A percentile compares a stretch with the other conserved stretches of the same genome.
phyloP scores from a whole-genome alignment of 2,888 invertebrate genomes.

The Xestia c-nigrum region DNA sequence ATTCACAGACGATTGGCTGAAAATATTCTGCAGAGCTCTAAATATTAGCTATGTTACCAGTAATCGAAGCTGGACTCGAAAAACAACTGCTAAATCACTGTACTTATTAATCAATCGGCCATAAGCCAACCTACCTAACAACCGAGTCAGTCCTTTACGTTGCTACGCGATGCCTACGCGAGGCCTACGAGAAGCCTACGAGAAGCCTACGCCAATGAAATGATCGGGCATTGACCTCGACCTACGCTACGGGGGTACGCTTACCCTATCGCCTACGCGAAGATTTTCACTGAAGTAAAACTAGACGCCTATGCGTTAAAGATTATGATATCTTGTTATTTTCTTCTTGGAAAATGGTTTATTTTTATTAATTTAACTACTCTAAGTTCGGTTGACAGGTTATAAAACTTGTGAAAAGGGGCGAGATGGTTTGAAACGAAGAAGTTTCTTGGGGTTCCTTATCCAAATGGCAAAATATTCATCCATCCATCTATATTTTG shows the following conservation, averaged over 20 bases:
- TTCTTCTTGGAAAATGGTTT: not conserved
- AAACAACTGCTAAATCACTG: not conserved
- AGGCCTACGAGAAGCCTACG: conserved; percentile 1
- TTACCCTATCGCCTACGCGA: conserved; percentile 27
- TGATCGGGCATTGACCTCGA: conserved; percentile 39
- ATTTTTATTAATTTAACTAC: not conserved
- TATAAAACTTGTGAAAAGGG: not conserved
- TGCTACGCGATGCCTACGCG: conserved; percentile 28
- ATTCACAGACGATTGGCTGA: not conserved
- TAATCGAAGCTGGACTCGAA: not conserved
- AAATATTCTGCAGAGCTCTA: not conserved
- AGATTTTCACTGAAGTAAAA: conserved; percentile 8
- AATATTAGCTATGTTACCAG: not conserved
- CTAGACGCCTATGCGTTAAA: not conserved
- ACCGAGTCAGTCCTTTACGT: not conserved
- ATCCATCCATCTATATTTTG: too few relatives aligned
- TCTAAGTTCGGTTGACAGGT: not conserved
- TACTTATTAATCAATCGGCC: not conserved
- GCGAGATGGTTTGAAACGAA: not conserved
- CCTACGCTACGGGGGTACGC: conserved; percentile 26
- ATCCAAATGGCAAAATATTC: not conserved
- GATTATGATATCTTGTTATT: conserved; percentile 20
- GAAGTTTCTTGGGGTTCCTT: not conserved
- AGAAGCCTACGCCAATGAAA: conserved; percentile 27
- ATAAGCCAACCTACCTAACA: not conserved